Conservation (phyloP, 1,140 invertebrate species). For the Pygmarrhopalites habei region DNA sequence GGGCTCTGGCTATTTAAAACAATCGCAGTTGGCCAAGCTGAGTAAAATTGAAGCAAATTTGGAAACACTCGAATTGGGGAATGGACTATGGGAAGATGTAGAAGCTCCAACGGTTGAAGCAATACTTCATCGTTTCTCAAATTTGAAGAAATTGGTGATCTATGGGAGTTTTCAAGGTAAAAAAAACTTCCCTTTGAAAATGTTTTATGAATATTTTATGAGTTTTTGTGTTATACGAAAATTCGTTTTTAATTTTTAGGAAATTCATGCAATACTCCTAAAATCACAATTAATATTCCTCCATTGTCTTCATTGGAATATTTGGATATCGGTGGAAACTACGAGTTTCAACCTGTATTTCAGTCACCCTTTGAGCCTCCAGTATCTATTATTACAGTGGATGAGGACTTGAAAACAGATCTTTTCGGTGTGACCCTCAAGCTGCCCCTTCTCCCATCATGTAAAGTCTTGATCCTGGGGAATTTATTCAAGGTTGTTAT, state of each 20-base stretch:
- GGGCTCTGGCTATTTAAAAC: constrained; percentile 10
- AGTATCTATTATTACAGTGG: constrained; percentile 7
- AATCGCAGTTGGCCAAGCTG: neutral
- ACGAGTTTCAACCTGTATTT: constrained; percentile 17
- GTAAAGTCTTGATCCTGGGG: constrained; percentile 14
- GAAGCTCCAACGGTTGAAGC: neutral
- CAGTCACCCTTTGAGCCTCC: neutral
- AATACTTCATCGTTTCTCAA: constrained; percentile 14
- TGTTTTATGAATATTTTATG: no score
- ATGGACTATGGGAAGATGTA: constrained; percentile 23
- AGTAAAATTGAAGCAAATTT: neutral
- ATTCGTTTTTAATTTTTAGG: no score
- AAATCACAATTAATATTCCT: constrained; percentile 9
- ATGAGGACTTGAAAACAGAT: constrained; percentile 10
- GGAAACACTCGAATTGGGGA: constrained; percentile 20
- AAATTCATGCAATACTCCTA: constrained; percentile 4
- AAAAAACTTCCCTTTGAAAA: no score
- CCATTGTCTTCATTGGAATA: constrained; percentile 1
- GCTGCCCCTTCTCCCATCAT: constrained; percentile 8
- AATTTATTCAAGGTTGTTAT: constrained; percentile 29
- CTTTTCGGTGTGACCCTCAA: constrained; percentile 10
- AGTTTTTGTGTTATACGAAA: no score
- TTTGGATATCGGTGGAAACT: constrained; percentile 13
- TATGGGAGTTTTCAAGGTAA: constrained; percentile 20
- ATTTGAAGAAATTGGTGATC: constrained; percentile 7